Evolutionary conservation across 2,888 invertebrate genomes (phyloP).

Genomic region (Odontothrips loti): DNA sequence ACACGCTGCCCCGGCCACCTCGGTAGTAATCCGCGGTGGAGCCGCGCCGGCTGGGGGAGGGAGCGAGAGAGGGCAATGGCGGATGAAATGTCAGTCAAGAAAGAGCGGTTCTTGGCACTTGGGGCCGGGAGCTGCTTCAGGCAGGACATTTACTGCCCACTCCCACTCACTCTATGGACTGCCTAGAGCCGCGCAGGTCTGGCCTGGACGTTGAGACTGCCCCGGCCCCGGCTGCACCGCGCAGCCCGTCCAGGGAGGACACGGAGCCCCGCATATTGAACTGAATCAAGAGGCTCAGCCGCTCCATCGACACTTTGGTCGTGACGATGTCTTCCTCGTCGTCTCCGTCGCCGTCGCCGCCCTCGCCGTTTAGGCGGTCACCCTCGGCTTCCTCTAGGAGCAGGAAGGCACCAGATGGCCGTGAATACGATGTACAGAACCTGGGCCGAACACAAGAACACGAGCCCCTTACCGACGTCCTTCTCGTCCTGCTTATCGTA

Average conservation of each 20-base stretch:
- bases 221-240: not conserved
- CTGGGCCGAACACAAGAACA: not conserved
- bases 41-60: slow-evolving; percentile 38
- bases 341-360: slow-evolving; percentile 36
- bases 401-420: slow-evolving; percentile 7
- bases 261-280: slow-evolving; percentile 72
- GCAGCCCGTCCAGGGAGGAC: slow-evolving; percentile 57
- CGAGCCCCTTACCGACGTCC: slow-evolving; percentile 28
- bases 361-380: slow-evolving; percentile 54
- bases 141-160: too few species aligned
- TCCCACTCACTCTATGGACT: not conserved
- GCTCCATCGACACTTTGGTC: slow-evolving; percentile 54
- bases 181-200: not conserved
- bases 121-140: not conserved
- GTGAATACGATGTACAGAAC: not conserved
- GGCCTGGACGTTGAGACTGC: not conserved
- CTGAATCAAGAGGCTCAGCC: slow-evolving; percentile 68
- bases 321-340: slow-evolving; percentile 36
- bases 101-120: too few species aligned
- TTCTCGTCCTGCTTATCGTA: slow-evolving; percentile 42
- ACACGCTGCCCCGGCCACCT: slow-evolving; percentile 48
- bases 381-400: slow-evolving; percentile 56
- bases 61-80: not conserved
- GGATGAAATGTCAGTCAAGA: too few species aligned
- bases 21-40: slow-evolving; percentile 48